Base-by-base conservation (phyloP, 2,888 invertebrate species). In the Eupeodes latifasciatus region DNA sequence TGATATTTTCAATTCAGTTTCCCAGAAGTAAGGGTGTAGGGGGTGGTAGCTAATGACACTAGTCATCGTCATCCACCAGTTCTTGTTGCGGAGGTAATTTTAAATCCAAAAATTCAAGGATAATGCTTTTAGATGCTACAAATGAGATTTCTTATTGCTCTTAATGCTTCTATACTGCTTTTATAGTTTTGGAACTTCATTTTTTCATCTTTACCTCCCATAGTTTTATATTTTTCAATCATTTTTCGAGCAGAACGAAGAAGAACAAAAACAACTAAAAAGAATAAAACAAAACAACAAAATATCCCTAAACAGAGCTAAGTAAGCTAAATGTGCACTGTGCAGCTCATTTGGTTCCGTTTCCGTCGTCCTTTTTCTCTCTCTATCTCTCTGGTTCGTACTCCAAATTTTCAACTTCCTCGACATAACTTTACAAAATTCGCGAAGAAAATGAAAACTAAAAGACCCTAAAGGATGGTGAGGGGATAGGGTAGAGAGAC, bases 321-420 rank as follows among this genome's bases (percentile, higher is more conserved):
- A 84, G 61, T 81, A 51, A 74, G 71, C 84, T 85, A 59, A 88
- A 85, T 81, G 77, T 87, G 76, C 84, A 88, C 81, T 81, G 77
- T 87, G 76, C 84, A 87, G 76, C 87, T 81, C 85, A 88, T 88
- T 88, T 85, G 74, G 75, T 76, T 66, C 47, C 40, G 59, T 34
- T 62, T 67, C 51, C 67, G 49, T 40, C 36, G n/a, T n/a, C 61
- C 4, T n/a, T 11, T 5, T 34, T n/a, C 47, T 36, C 47, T 55
- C 59, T 16, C 47, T 36, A 34, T 49, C 59, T 16, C 27, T 27
- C 3, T 27, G 27, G 27, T 3, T 69, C 49, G 16, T 66, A 47
- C 36, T 75, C 62, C 64, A 53, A 44, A 40, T 16, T 27, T 67
- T 75, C 27, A 59, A 19, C 76, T 64, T 19, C 47, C 19, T 57